A percentile compares a stretch with the other conserved stretches of the same genome.
Conservation (phyloP, 2,888 invertebrate species). For the Baccha elongata region DNA sequence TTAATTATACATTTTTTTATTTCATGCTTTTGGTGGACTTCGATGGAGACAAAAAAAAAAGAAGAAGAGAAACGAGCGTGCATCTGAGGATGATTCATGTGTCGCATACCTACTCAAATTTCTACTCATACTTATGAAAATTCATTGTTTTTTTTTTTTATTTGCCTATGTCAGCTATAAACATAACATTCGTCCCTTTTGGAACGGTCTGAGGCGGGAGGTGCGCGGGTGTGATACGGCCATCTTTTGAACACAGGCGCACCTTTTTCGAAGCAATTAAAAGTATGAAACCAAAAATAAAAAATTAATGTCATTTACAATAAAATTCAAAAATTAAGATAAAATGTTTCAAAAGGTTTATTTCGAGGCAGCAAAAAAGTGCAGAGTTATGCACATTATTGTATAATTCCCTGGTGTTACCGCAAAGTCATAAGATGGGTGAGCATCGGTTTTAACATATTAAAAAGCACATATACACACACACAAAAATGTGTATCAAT, state of each 20-base stretch:
- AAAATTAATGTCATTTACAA: constrained; percentile 47
- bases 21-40: constrained; percentile 47
- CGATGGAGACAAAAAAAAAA: constrained; percentile 31
- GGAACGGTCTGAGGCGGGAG: not conserved
- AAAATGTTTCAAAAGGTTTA: constrained; percentile 44
- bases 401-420: constrained; percentile 37
- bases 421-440: not conserved
- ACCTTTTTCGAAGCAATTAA: constrained; percentile 62
- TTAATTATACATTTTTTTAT: constrained; percentile 64
- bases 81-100: constrained; percentile 64
- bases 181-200: not conserved
- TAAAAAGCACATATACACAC: too few species aligned
- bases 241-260: not conserved
- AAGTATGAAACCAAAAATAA: constrained; percentile 41
- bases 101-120: constrained; percentile 10
- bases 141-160: constrained; percentile 15
- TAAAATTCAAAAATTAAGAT: constrained; percentile 4
- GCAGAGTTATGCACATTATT: constrained; percentile 33
- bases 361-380: constrained; percentile 51
- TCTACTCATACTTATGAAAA: not conserved
- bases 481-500: too few species aligned
- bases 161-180: constrained; percentile 11
- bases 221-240: not conserved
- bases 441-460: too few species aligned
- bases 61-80: constrained; percentile 4